Percentiles rank a stretch among this genome's conserved stretches.
phyloP scores from a whole-genome alignment of 2,797 vertebrate species.

The Leptoclinus maculatus region DNA sequence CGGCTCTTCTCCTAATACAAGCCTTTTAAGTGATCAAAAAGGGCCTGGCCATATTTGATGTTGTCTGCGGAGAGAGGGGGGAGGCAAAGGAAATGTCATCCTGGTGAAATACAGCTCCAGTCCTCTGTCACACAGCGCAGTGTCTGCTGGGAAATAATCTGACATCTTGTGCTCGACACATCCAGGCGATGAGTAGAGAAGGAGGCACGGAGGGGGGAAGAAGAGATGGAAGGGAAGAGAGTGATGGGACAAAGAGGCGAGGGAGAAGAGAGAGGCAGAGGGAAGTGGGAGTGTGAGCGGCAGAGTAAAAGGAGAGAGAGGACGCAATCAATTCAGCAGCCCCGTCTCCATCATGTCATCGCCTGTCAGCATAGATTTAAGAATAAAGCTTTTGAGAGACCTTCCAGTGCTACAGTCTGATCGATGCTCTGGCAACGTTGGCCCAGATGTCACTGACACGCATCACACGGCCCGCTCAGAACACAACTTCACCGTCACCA shows the following conservation, averaged over 20 bases:
- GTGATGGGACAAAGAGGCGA: slow-evolving; percentile 63
- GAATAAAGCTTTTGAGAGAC: slow-evolving; percentile 77
- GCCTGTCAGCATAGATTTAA: slow-evolving; percentile 81
- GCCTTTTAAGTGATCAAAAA: slow-evolving; percentile 84
- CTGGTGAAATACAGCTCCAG: slow-evolving; percentile 76
- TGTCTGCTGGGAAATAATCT: slow-evolving; percentile 83
- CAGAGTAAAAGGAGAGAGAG: slow-evolving; percentile 65
- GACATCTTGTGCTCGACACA: slow-evolving; percentile 79
- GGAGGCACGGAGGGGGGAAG: slow-evolving; percentile 16
- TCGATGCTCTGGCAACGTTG: slow-evolving; percentile 62
- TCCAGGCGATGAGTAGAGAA: slow-evolving; percentile 63
- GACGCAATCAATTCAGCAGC: slow-evolving; percentile 76
- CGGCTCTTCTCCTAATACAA: slow-evolving; percentile 72
- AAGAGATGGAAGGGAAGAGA: slow-evolving; percentile 48
- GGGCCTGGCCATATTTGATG: slow-evolving; percentile 77
- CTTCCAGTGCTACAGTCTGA: slow-evolving; percentile 68
- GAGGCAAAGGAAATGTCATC: slow-evolving; percentile 71
- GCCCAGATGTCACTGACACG: slow-evolving; percentile 56
- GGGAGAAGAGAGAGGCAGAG: slow-evolving; percentile 44
- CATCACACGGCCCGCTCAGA: slow-evolving; percentile 33
- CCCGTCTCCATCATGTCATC: slow-evolving; percentile 81
- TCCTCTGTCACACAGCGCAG: slow-evolving; percentile 76
- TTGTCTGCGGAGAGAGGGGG: slow-evolving; percentile 62
- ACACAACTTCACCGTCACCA: slow-evolving; percentile 35
- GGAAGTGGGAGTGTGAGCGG: slow-evolving; percentile 34